phyloP scores from a whole-genome alignment of 2,888 invertebrate species.

The Pyrgus malvae region DNA sequence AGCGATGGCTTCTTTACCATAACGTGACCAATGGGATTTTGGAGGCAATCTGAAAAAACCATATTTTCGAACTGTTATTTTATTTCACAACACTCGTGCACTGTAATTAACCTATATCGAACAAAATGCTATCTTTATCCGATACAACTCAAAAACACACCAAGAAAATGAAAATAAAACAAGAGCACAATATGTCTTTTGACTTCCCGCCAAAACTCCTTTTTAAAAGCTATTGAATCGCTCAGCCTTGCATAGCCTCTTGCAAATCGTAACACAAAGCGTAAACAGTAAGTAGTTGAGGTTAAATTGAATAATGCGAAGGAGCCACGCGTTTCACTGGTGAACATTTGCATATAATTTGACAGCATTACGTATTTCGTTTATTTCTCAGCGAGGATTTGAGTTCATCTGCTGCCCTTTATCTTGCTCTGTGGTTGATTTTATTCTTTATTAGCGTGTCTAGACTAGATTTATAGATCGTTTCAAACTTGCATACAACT shows the following conservation, averaged over 20 bases:
- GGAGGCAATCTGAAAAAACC: too few relatives aligned
- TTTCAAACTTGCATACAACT: neutral
- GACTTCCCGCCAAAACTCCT: too few relatives aligned
- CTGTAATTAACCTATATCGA: too few relatives aligned
- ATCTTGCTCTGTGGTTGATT: conserved; percentile 17
- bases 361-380: conserved; percentile 32
- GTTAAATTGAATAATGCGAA: conserved; percentile 37
- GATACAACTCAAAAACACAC: too few relatives aligned
- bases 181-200: too few relatives aligned
- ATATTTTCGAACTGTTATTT: too few relatives aligned
- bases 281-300: neutral
- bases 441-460: conserved; percentile 19
- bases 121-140: too few relatives aligned
- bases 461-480: conserved; percentile 16
- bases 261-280: neutral
- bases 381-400: conserved; percentile 15
- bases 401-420: conserved; percentile 3
- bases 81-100: too few relatives aligned
- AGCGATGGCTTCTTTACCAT: too few relatives aligned
- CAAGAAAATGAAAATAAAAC: too few relatives aligned
- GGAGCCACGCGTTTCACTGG: conserved; percentile 33
- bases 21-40: too few relatives aligned
- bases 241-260: neutral
- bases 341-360: conserved; percentile 29
- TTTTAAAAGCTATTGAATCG: too few relatives aligned